Conservation (phyloP, 2,888 invertebrate genomes). For the Campoplex nolae region DNA sequence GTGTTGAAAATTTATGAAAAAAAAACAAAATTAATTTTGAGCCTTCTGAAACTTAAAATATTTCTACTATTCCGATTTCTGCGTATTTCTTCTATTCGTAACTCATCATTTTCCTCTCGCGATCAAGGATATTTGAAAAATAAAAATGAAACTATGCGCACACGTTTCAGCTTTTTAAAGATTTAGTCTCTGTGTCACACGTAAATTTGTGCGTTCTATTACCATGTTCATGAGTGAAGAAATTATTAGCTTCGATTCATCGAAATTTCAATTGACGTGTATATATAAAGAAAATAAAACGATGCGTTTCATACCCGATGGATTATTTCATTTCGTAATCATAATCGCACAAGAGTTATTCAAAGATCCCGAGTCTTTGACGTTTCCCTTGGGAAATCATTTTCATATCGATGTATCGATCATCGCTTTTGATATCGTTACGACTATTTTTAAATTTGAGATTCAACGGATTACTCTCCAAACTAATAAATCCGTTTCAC, state of each 20-base stretch:
- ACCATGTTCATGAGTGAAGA: constrained; percentile 43
- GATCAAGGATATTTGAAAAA: constrained; percentile 36
- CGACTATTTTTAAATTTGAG: not conserved
- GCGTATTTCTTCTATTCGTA: constrained; percentile 53
- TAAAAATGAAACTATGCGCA: constrained; percentile 14
- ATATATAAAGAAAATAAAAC: constrained; percentile 53
- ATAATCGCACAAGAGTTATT: not conserved
- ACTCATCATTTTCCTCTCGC: constrained; percentile 48
- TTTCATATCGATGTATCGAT: not conserved
- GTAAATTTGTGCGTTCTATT: constrained; percentile 48
- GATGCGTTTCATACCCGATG: constrained; percentile 64
- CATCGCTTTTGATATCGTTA: not conserved
- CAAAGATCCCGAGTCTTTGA: not conserved
- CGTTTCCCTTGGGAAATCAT: not conserved
- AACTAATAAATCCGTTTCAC: not conserved
- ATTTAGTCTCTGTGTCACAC: constrained; percentile 40
- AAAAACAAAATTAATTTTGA: constrained; percentile 32
- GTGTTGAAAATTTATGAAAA: constrained; percentile 42
- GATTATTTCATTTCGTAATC: not conserved
- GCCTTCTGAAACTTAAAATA: constrained; percentile 43
- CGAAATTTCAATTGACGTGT: constrained; percentile 57
- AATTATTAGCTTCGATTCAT: constrained; percentile 32
- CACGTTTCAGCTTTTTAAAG: constrained; percentile 44
- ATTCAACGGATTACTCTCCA: too few relatives aligned
- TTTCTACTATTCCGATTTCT: constrained; percentile 59